These are phyloP conservation scores for Hapalemur alaotrensis DNA, from an alignment of 2,797 vertebrate species.

Conservation along the genomic window DNA sequence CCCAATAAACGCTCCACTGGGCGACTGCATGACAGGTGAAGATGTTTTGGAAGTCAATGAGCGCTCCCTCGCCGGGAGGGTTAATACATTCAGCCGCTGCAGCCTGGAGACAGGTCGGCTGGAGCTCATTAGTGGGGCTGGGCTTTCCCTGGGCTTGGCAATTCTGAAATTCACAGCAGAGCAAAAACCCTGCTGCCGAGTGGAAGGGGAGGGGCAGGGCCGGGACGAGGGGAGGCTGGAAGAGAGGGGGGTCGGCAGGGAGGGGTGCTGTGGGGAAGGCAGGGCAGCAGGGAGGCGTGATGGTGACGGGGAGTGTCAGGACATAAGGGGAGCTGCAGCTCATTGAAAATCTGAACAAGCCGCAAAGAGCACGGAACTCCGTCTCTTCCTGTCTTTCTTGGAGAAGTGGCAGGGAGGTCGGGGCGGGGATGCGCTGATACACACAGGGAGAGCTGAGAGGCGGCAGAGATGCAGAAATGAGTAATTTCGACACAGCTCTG, in stretches of 20 bases:
- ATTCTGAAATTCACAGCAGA: not conserved
- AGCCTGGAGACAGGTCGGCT: not conserved
- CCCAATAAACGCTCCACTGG: not conserved
- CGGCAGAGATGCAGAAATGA: not conserved
- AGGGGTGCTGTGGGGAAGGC: not conserved
- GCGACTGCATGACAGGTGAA: not conserved
- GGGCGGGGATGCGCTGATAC: not conserved
- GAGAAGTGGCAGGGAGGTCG: not conserved
- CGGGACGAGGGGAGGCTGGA: conserved; percentile 49
- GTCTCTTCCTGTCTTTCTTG: not conserved
- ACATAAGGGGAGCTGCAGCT: not conserved
- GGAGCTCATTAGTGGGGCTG: not conserved
- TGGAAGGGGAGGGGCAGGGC: conserved; percentile 4
- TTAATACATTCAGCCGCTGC: not conserved
- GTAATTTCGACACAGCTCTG: not conserved
- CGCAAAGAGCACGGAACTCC: not conserved
- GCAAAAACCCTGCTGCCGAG: not conserved
- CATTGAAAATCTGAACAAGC: conserved; percentile 12
- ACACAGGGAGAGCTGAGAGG: not conserved
- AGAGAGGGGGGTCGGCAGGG: not conserved
- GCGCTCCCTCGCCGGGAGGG: not conserved
- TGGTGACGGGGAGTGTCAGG: not conserved
- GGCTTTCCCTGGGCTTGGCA: not conserved
- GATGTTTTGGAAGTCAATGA: not conserved
- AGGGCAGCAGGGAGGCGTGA: not conserved